Conservation (phyloP, 2,888 invertebrate species). For the Auanema sp. region DNA sequence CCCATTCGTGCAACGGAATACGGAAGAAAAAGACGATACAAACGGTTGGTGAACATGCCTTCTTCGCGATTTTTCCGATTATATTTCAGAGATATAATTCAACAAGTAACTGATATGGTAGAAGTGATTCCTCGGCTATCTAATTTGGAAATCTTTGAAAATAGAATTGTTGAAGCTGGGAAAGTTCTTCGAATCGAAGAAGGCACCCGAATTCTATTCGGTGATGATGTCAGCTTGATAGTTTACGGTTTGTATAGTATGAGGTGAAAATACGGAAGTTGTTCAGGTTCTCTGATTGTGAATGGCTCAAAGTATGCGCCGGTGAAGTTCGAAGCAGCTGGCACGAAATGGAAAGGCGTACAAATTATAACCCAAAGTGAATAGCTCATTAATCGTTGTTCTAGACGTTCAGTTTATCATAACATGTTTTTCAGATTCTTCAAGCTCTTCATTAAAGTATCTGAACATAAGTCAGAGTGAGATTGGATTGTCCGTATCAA, state of each 20-base stretch:
- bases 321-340: slow-evolving; percentile 23
- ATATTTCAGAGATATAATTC: too few species aligned
- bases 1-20: background rate
- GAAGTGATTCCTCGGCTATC: too few species aligned
- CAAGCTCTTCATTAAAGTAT: slow-evolving; percentile 13
- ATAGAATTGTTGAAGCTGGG: too few species aligned
- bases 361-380: slow-evolving; percentile 16
- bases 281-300: slow-evolving; percentile 21
- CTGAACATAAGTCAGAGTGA: slow-evolving; percentile 28
- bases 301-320: slow-evolving; percentile 22
- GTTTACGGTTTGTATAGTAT: slow-evolving; percentile 12
- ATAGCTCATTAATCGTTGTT: background rate
- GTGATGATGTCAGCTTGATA: slow-evolving; percentile 5
- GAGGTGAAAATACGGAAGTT: slow-evolving; percentile 1
- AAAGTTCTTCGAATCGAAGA: too few species aligned
- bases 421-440: slow-evolving; percentile 13
- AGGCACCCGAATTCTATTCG: slow-evolving; percentile 1
- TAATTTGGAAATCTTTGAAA: too few species aligned
- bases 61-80: too few species aligned
- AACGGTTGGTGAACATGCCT: too few species aligned
- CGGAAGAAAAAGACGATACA: background rate
- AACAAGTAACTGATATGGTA: too few species aligned
- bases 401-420: background rate
- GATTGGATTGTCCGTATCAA: slow-evolving; percentile 20
- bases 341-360: slow-evolving; percentile 27